Evolutionary conservation across 2,888 invertebrate genomes (phyloP).

Genomic region (Thumatha senex): DNA sequence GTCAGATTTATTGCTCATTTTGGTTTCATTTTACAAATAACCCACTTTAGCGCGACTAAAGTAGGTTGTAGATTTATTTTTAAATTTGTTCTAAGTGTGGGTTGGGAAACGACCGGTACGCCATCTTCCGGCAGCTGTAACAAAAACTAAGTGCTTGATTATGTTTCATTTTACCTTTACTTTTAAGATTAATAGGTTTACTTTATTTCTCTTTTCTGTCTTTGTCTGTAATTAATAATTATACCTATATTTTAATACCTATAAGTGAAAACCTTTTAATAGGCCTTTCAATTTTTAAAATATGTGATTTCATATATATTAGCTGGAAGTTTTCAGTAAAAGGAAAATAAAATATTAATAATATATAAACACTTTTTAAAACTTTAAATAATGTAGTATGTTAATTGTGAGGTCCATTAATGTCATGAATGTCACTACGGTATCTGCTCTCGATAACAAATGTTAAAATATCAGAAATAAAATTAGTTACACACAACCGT

Average conservation of each 20-base stretch:
- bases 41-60: conserved; percentile 24
- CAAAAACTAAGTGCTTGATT: conserved; percentile 30
- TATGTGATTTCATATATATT: no score
- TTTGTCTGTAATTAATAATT: no score
- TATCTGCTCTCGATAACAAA: conserved; percentile 31
- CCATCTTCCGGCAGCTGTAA: conserved; percentile 41
- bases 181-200: conserved; percentile 26
- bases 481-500: conserved; percentile 19
- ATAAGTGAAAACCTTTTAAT: no score
- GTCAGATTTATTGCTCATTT: conserved; percentile 1
- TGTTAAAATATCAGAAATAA: conserved; percentile 25
- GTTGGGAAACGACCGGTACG: conserved; percentile 25
- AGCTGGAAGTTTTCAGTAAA: no score
- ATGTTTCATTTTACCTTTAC: conserved; percentile 28
- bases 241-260: no score
- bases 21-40: conserved; percentile 12
- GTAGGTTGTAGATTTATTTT: conserved; percentile 35
- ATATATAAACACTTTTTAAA: conserved; percentile 1
- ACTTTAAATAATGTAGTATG: conserved; percentile 16
- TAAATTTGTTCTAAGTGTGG: conserved; percentile 44
- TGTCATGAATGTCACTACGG: conserved; percentile 20
- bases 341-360: no score
- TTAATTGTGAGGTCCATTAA: conserved; percentile 29
- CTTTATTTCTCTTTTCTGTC: no score
- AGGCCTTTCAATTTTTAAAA: no score